Evolutionary conservation across 53 echinoderm and acorn worm species (phyloP), one percentile per base, ranked within the genome.

Genomic region (Glandiceps talaboti): DNA sequence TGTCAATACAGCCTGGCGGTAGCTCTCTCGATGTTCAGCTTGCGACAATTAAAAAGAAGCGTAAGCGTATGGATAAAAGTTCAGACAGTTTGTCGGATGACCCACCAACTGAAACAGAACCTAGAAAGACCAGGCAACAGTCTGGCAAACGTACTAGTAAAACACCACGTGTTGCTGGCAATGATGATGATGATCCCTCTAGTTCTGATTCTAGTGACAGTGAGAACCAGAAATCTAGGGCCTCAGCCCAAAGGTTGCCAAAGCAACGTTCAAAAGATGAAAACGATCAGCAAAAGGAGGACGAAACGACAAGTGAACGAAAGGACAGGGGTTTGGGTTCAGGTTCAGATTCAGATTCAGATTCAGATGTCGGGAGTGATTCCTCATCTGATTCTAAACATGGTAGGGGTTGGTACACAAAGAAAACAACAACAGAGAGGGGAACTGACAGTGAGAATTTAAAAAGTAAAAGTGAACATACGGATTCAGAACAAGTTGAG

Each of bases 81-180:
- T 89, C 89, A 26, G 83, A 85, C 33, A 85, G 89, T 73, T 79
- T 83, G 14, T 82, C 89, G 0, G 89, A 89, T n/a, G 83, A 89
- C 75, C 32, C 76, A 26, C 74, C 27, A 26, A 6, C 6, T 12
- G 64, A 45, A 20, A 45, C 33, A 25, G 26, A 74, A 29, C 6
- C 6, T 31, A 29, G 79, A 77, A 64, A 86, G 77, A 80, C 31
- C 77, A 33, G 29, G 83, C 76, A 77, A 73, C 73, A 80, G 73
- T 1, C 75, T 80, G 31, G 64, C 64, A 45, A 45, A 45, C 64
- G 64, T 20, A 45, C 72, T 80, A 85, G 79, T 64, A 85, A 85
- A 75, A 85, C 80, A 12, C 85, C 33, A 27, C 32, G 74, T 32
- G 75, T 28, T 0, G 80, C 75, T 30, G 74, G 77, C 1, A 29